A percentile compares a stretch with the other conserved stretches of the same genome.
These are phyloP conservation scores for Acipenser oxyrinchus DNA, from an alignment of 2,797 vertebrate species.

Conservation along the genomic window DNA sequence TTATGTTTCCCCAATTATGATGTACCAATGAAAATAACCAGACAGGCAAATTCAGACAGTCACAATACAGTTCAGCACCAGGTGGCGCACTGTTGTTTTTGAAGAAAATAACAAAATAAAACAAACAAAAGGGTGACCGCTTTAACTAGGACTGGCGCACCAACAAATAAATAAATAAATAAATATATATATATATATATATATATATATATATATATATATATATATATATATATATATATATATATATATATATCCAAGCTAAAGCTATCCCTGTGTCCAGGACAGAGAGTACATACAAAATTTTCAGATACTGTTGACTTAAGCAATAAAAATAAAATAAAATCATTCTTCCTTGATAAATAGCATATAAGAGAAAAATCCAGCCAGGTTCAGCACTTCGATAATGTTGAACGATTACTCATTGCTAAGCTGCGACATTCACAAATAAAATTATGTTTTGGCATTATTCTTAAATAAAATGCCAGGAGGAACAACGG, in stretches of 20 bases:
- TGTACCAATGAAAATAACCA: too few species aligned
- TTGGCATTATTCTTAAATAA: constrained; percentile 23
- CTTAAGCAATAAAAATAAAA: constrained; percentile 28
- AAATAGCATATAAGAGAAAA: constrained; percentile 25
- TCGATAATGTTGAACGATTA: constrained; percentile 29
- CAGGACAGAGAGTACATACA: not conserved
- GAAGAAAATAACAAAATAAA: not conserved
- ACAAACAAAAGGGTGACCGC: not conserved
- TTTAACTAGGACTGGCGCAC: not conserved
- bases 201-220: not conserved
- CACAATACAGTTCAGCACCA: not conserved
- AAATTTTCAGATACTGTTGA: constrained; percentile 35
- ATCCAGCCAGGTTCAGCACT: constrained; percentile 19
- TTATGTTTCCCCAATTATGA: too few species aligned
- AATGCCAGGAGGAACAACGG: constrained; percentile 23
- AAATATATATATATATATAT: not conserved
- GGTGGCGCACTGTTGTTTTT: not conserved
- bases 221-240: constrained; percentile 5
- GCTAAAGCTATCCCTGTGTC: too few species aligned
- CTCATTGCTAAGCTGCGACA: constrained; percentile 27
- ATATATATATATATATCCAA: not conserved
- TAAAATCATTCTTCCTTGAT: constrained; percentile 23
- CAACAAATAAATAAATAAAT: not conserved
- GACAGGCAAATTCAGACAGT: too few species aligned
- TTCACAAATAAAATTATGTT: constrained; percentile 25